Evolutionary conservation across 2,113 vertebrate genomes (phyloP).

Genomic region (Picathartes gymnocephalus): DNA sequence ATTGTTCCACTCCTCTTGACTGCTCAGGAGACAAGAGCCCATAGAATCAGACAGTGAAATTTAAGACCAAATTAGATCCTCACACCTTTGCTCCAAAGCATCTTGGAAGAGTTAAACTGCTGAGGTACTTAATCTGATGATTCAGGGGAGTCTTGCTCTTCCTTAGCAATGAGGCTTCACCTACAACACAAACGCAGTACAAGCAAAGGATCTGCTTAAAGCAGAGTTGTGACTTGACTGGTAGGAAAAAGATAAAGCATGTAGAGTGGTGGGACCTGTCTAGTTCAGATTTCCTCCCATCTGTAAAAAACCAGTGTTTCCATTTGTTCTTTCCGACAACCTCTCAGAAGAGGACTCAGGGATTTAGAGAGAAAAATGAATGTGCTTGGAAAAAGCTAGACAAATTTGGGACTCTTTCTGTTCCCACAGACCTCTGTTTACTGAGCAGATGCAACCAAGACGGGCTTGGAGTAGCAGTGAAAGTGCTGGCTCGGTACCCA

Average conservation of each 20-base stretch:
- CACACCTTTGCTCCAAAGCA: constrained; percentile 4
- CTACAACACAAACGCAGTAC: background rate
- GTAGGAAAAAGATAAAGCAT: background rate
- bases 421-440: background rate
- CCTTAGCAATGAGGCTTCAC: background rate
- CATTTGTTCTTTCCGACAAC: background rate
- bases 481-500: background rate
- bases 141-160: background rate
- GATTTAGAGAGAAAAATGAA: background rate
- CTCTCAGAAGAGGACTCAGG: background rate
- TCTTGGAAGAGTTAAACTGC: background rate
- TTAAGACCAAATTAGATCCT: constrained; percentile 13
- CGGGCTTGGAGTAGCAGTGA: background rate
- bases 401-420: background rate
- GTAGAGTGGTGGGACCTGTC: background rate
- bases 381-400: background rate
- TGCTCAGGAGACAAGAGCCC: background rate
- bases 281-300: background rate
- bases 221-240: background rate
- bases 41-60: background rate
- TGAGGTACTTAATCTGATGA: background rate
- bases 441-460: background rate
- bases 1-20: background rate
- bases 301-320: background rate
- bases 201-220: background rate